Evolutionary conservation across 2,113 vertebrate genomes (phyloP), one percentile per base, ranked within the genome.

Genomic region (Peromyscus polionotus): DNA sequence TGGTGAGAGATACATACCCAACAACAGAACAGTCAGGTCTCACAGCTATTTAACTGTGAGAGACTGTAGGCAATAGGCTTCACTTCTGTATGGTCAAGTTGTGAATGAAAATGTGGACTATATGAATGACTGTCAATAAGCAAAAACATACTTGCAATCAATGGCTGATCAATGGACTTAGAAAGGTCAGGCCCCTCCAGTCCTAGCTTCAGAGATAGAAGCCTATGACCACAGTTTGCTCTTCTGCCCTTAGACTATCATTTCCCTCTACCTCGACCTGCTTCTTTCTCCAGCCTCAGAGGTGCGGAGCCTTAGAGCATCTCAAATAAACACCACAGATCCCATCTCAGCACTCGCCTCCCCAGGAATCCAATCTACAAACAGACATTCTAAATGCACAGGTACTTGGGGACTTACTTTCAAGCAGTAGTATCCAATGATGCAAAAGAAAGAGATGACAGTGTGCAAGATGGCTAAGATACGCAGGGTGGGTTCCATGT

Each of bases 401-500:
- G 42, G 28, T 26, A 90, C 61, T 91, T 72, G 17, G 28, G 54
- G 0, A 81, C 98, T 97, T 98, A 99, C 99, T 98, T 99, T 99
- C 70, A 99, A 97, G 97, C 99, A 99, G 97, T 99, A 99, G 98
- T 99, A 99, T 31, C 99, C 99, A 54, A 99, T 99, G 98, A 99
- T 99, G 97, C 99, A 99, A 98, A 99, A 99, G 98, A 99, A 99
- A 45, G 99, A 99, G 97, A 99, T 99, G 98, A 99, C 99, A 0
- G 99, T 99, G 97, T 99, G 99, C 3, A 99, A 98, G 90, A 99
- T 97, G 20, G 99, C 99, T 93, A 99, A 97, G 98, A 99, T 99
- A 7, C 99, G 98, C 85, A 99, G 97, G 0, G 99, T 99, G 90
- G 99, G 99, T 97, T 99, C 99, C 99, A 99, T 99, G 98, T 99